phyloP scores from a whole-genome alignment of 2,113 vertebrate genomes.

The Campylomormyrus numenius region DNA sequence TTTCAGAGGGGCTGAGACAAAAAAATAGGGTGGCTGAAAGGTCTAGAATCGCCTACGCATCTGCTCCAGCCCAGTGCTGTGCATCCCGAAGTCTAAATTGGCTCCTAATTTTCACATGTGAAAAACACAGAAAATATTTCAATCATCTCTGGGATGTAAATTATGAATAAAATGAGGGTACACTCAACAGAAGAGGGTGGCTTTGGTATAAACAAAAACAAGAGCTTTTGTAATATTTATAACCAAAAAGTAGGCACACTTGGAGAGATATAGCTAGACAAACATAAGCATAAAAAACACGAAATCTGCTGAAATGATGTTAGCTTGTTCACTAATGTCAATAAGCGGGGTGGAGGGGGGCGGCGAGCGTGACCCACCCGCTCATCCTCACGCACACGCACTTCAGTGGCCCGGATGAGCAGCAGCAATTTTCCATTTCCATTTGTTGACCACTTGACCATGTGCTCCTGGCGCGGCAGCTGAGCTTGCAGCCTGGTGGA shows the following conservation, averaged over 20 bases:
- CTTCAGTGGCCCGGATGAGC: slow-evolving; percentile 58
- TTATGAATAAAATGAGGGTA: background rate
- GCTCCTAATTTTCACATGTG: background rate
- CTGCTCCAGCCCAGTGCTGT: too few relatives aligned
- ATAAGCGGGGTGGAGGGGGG: slow-evolving; percentile 46
- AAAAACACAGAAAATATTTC: background rate
- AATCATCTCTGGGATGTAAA: background rate
- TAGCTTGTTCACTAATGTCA: slow-evolving; percentile 51
- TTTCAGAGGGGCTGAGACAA: background rate
- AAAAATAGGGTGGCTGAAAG: background rate
- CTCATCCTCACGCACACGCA: slow-evolving; percentile 42
- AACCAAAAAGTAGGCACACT: background rate
- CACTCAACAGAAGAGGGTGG: background rate
- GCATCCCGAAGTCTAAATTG: background rate
- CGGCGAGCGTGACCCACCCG: slow-evolving; percentile 57
- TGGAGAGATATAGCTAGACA: background rate
- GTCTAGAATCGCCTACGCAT: background rate
- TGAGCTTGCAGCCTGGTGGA: slow-evolving; percentile 43
- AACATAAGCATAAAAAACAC: slow-evolving; percentile 4
- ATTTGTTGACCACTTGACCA: slow-evolving; percentile 75
- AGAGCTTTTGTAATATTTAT: background rate
- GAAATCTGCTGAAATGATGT: slow-evolving; percentile 8
- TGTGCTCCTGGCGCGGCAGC: slow-evolving; percentile 51
- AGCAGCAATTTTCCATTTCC: slow-evolving; percentile 69
- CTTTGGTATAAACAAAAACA: background rate